A percentile compares a stretch with the other conserved stretches of the same genome.
Conservation (phyloP, 2,113 vertebrate species). For the Tachysurus fulvidraco region DNA sequence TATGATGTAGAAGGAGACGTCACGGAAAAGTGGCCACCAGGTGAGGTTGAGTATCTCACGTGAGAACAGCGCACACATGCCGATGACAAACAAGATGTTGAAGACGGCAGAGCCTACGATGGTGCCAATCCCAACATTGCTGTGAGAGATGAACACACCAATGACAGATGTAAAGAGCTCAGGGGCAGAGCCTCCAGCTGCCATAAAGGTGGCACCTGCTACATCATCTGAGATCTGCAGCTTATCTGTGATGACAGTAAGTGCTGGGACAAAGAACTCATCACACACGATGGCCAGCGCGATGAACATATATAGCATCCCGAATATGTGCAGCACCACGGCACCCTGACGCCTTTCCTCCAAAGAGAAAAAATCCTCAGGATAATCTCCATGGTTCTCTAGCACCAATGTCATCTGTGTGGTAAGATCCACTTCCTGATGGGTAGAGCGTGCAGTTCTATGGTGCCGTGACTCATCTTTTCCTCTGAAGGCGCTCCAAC, state of each 20-base stretch:
- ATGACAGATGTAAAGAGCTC: slow-evolving; percentile 98
- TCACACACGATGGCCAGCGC: slow-evolving; percentile 96
- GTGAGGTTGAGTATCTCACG: slow-evolving; percentile 93
- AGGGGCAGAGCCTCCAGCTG: slow-evolving; percentile 93
- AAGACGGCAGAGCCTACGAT: slow-evolving; percentile 97
- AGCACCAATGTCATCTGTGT: slow-evolving; percentile 57
- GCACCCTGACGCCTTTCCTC: slow-evolving; percentile 85
- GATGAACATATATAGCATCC: slow-evolving; percentile 99
- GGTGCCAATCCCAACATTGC: slow-evolving; percentile 96
- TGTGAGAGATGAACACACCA: slow-evolving; percentile 94
- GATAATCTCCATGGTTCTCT: slow-evolving; percentile 86
- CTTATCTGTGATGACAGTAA: slow-evolving; percentile 96
- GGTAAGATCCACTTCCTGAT: slow-evolving; percentile 45
- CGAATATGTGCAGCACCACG: slow-evolving; percentile 85
- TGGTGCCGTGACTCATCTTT: slow-evolving; percentile 50
- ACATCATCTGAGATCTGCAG: slow-evolving; percentile 94
- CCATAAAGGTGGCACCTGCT: slow-evolving; percentile 98
- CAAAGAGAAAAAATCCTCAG: slow-evolving; percentile 84
- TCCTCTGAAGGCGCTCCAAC: slow-evolving; percentile 84
- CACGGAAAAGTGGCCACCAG: slow-evolving; percentile 98
- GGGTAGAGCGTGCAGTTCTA: slow-evolving; percentile 86
- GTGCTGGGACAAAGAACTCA: slow-evolving; percentile 95
- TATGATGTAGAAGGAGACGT: slow-evolving; percentile 94
- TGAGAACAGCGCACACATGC: slow-evolving; percentile 98
- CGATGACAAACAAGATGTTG: slow-evolving; percentile 98